Base-by-base conservation (phyloP, 2,888 invertebrate species). In the Imbricaverruca yamaguchii region DNA sequence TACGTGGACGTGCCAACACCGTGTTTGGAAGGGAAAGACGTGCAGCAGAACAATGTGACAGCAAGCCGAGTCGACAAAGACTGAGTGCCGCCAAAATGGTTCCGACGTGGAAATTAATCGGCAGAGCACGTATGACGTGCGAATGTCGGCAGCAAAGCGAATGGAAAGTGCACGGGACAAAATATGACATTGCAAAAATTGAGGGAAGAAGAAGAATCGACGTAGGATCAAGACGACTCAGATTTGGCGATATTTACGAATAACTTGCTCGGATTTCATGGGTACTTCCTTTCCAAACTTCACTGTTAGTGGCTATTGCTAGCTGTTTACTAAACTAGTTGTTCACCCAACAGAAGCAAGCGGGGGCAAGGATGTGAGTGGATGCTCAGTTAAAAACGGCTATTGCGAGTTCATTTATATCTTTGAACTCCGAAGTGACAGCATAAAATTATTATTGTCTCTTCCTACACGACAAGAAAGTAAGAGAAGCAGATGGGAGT, bases 331-430 rank as follows among this genome's bases (percentile, higher is more conserved):
- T 74, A 74, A 18, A 21, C 74, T 74, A 74, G 74, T 74, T 53
- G 15, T 74, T 74, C 74, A 74, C 74, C 74, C 74, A 74, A 74
- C 74, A 74, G 18, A 74, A 74, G 74, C 74, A 21, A 74, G 74
- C 74, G 39, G 15, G 69, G 69, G 1, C 2, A 74, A 74, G 74
- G 74, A 74, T 53, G 67, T 13, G n/a, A 25, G 25, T 8, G 39
- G 12, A 4, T 6, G 67, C 23, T 12, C 25, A n/a, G 67, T 67
- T 67, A 67, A 13, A 67, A 67, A 67, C 25, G 25, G 67, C 67
- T 67, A 23, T 25, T 39, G 11, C 67, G 25, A 67, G 9, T 67
- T 11, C 13, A 2, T 4, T 13, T 11, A 67, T 7, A n/a, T 25
- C n/a, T 67, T 11, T 25, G 67, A 67, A 61, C 61, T 15, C 15